Evolutionary conservation across 2,888 invertebrate species (phyloP), one percentile per base, ranked within the genome.

Genomic region (Leptura quadrifasciata): DNA sequence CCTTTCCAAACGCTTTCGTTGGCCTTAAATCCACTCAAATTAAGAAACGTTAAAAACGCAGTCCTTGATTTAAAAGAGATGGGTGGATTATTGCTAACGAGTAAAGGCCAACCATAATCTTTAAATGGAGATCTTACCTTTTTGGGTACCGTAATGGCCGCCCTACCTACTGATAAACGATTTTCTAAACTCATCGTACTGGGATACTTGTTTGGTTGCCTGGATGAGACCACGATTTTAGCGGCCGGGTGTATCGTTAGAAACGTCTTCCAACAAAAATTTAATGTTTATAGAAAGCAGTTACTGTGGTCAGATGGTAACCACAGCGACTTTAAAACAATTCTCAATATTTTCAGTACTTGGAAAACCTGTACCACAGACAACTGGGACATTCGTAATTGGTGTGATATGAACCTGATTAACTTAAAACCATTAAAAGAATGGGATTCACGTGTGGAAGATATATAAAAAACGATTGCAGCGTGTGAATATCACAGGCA

Each of bases 181-280:
- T 89, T 97, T 3, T 92, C 95, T 10, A 97, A 97, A 85, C 90
- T 98, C 12, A 95, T 98, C 75, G 91, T 97, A 76, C 90, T 98
- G 2, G 98, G 98, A 0, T 93, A 97, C 85, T 93, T 96, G 68
- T 98, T 95, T 85, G 96, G 96, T 72, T 93, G 96, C 57, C 89
- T 98, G 8, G 94, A 95, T 10, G 98, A 98, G 79, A 91, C 94
- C 18, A 92, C 98, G 71, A 94, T 97, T 72, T 98, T 98, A 95
- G 96, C 95, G 80, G 95, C 96, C 71, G 94, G 95, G 0, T 91
- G 97, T 91, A 94, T 95, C 0, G 92, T 95, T 8, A 95, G 95
- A 85, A 95, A 93, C 81, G 90, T 98, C 71, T 97, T 94, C 88
- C 92, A 93, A 69, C 92, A 93, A 81, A 91, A 93, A 67, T 87